Conservation (phyloP, 1,140 invertebrate genomes). For the Bombus consobrinus region DNA sequence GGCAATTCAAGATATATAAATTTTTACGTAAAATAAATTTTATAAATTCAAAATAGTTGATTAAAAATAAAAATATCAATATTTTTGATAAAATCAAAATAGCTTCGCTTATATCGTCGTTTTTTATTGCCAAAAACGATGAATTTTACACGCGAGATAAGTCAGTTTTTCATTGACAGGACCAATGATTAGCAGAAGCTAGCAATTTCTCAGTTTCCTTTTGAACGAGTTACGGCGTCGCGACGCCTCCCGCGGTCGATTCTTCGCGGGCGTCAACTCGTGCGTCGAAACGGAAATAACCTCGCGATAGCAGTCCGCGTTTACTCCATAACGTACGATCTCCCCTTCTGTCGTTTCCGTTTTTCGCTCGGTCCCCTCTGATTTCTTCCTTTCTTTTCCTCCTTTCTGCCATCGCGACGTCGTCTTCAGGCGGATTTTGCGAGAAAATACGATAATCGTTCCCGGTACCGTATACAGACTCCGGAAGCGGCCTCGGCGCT, state of each 20-base stretch:
- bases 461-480: neutral
- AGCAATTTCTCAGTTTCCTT: constrained; percentile 35
- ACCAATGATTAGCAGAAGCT: neutral
- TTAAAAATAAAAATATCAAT: too few relatives aligned
- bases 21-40: too few relatives aligned
- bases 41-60: neutral
- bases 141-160: neutral
- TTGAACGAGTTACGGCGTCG: constrained; percentile 6
- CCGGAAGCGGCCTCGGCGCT: constrained; percentile 5
- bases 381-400: constrained; percentile 1
- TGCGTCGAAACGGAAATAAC: constrained; percentile 60
- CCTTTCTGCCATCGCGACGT: neutral
- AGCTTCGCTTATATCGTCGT: neutral
- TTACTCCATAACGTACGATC: constrained; percentile 46
- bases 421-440: constrained; percentile 19
- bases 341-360: constrained; percentile 21
- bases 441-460: constrained; percentile 35
- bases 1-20: too few relatives aligned
- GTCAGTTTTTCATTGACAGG: neutral
- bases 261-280: constrained; percentile 24
- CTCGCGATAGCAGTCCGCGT: constrained; percentile 44
- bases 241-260: constrained; percentile 19
- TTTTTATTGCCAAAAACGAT: neutral
- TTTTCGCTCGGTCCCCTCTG: neutral
- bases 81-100: too few relatives aligned